Evolutionary conservation across 2,113 vertebrate genomes (phyloP).

Genomic region (Eurypyga helias): DNA sequence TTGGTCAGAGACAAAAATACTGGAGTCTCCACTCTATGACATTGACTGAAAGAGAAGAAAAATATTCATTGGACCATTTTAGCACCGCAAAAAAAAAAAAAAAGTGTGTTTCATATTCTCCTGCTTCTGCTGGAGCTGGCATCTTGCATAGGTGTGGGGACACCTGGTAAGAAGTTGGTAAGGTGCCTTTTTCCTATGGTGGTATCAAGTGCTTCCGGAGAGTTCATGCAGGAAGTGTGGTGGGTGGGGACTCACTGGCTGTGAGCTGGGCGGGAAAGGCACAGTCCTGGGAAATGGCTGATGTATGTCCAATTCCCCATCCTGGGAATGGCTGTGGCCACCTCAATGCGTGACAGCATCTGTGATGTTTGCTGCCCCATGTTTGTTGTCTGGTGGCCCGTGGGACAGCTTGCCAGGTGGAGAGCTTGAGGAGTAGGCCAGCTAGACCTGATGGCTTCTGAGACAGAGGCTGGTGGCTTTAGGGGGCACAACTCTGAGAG

Average conservation of each 20-base stretch:
- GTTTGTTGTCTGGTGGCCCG: background rate
- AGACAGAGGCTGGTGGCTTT: background rate
- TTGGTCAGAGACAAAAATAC: background rate
- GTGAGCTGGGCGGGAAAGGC: accelerated
- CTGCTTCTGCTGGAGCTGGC: background rate
- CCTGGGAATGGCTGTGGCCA: background rate
- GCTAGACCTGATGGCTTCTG: background rate
- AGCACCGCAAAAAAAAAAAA: accelerated
- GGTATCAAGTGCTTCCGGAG: background rate
- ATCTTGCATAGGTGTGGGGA: background rate
- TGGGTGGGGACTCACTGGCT: background rate
- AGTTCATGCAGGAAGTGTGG: accelerated
- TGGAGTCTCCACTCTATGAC: background rate
- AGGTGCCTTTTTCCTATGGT: background rate
- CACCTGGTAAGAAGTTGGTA: background rate
- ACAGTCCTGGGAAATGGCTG: background rate
- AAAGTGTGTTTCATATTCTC: background rate
- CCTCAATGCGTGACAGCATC: accelerated
- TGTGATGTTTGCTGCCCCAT: background rate
- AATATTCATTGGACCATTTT: background rate
- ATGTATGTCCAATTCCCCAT: background rate
- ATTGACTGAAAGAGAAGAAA: background rate
- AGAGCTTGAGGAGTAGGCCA: background rate
- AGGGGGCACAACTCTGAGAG: background rate
- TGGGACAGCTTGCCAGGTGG: background rate